phyloP scores from a whole-genome alignment of 1,140 invertebrate genomes.

The Ips typographus region DNA sequence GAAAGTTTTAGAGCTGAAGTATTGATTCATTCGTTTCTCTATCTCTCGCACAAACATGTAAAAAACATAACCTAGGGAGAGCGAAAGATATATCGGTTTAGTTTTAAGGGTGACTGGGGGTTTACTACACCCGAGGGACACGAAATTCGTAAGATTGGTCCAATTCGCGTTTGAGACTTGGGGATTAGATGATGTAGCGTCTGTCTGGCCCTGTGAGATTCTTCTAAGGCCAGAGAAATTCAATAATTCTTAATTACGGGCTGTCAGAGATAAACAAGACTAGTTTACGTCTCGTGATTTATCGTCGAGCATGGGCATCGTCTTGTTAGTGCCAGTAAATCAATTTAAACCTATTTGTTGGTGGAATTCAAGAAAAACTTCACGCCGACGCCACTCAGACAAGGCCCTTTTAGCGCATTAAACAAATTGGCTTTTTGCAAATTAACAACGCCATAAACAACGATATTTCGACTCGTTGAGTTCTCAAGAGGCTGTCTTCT shows the following conservation, averaged over 20 bases:
- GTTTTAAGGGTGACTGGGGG: slow-evolving; percentile 16
- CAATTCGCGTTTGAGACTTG: slow-evolving; percentile 30
- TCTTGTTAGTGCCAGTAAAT: neutral
- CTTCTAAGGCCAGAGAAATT: slow-evolving; percentile 15
- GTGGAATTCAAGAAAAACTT: neutral
- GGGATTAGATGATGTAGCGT: slow-evolving; percentile 15
- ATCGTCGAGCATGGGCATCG: neutral
- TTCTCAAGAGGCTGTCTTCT: slow-evolving; percentile 10
- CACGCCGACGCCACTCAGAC: no score
- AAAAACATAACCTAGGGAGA: slow-evolving; percentile 27
- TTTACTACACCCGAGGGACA: slow-evolving; percentile 16
- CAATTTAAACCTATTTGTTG: neutral
- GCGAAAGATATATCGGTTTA: slow-evolving; percentile 18
- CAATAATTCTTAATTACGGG: slow-evolving; percentile 26
- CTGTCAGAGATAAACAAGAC: slow-evolving; percentile 15
- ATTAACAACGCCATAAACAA: slow-evolving; percentile 18
- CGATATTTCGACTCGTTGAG: slow-evolving; percentile 1
- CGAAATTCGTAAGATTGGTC: slow-evolving; percentile 31
- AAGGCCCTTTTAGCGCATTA: no score
- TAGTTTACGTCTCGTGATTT: slow-evolving; percentile 13
- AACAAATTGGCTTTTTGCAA: neutral
- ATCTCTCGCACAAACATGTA: slow-evolving; percentile 29
- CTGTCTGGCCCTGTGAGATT: slow-evolving; percentile 23
- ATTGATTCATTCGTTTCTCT: slow-evolving; percentile 30
- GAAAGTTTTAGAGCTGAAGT: neutral